phyloP scores from a whole-genome alignment of 2,797 vertebrate species.

The Saxicola maurus region DNA sequence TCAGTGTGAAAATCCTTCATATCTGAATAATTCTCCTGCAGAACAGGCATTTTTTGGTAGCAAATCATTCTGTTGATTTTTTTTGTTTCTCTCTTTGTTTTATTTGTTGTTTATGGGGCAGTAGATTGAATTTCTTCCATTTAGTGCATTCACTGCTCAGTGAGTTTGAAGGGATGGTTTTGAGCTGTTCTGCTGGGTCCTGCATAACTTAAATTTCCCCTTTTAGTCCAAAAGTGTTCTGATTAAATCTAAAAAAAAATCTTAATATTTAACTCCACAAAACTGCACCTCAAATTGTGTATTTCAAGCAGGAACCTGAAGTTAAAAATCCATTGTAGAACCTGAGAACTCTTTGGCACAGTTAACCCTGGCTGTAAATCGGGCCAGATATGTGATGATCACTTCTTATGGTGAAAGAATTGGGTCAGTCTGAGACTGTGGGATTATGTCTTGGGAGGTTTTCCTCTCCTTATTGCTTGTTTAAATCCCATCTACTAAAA shows the following conservation, averaged over 20 bases:
- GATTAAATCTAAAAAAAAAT: neutral
- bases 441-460: slow-evolving; percentile 79
- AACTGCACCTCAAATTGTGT: neutral
- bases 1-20: neutral
- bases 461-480: slow-evolving; percentile 70
- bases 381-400: slow-evolving; percentile 16
- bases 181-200: neutral
- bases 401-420: slow-evolving; percentile 63
- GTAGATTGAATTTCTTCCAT: neutral
- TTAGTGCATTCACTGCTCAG: neutral
- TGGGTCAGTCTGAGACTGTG: slow-evolving; percentile 73
- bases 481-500: slow-evolving; percentile 73
- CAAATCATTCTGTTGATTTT: neutral
- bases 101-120: neutral
- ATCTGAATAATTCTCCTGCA: neutral
- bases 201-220: neutral
- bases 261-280: neutral
- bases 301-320: neutral
- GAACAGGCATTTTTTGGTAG: neutral
- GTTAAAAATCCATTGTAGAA: neutral
- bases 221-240: neutral
- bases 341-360: slow-evolving; percentile 5
- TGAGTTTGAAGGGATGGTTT: neutral
- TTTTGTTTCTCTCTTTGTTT: neutral
- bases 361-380: neutral